These are phyloP conservation scores for Sphinx pinastri DNA, from an alignment of 2,888 invertebrate species.

Conservation along the genomic window DNA sequence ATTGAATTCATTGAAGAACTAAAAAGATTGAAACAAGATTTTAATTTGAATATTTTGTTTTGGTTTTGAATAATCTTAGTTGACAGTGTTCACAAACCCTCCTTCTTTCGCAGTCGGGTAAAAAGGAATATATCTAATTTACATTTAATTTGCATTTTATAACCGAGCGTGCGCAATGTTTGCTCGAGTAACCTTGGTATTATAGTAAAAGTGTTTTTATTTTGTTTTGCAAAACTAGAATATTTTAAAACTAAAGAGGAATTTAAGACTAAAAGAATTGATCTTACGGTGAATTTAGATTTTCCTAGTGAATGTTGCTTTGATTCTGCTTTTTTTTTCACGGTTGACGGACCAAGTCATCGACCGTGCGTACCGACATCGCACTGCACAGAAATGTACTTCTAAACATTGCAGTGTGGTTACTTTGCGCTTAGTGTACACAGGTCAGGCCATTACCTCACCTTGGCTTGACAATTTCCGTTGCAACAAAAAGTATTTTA, in stretches of 20 bases:
- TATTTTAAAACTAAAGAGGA: not conserved
- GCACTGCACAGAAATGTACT: constrained; percentile 30
- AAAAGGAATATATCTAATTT: no score
- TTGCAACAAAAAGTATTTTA: constrained; percentile 18
- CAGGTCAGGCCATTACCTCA: constrained; percentile 19
- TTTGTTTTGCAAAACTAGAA: not conserved
- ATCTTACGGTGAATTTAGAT: not conserved
- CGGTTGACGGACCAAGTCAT: constrained; percentile 53
- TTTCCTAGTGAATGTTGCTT: constrained; percentile 5
- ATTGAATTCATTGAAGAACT: no score
- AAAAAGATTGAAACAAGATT: no score
- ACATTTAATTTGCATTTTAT: not conserved
- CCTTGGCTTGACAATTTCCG: constrained; percentile 22
- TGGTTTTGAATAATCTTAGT: no score
- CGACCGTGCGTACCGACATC: constrained; percentile 45
- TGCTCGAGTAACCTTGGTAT: constrained; percentile 8
- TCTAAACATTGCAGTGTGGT: constrained; percentile 28
- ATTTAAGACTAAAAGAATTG: not conserved
- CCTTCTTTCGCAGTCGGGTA: no score
- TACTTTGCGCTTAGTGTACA: constrained; percentile 25
- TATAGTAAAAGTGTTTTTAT: constrained; percentile 13
- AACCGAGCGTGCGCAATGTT: not conserved
- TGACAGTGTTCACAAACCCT: no score
- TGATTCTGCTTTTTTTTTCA: constrained; percentile 46
- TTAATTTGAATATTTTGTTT: no score